Evolutionary conservation across 2,888 invertebrate genomes (phyloP).

Genomic region (Hydropsyche betteni): DNA sequence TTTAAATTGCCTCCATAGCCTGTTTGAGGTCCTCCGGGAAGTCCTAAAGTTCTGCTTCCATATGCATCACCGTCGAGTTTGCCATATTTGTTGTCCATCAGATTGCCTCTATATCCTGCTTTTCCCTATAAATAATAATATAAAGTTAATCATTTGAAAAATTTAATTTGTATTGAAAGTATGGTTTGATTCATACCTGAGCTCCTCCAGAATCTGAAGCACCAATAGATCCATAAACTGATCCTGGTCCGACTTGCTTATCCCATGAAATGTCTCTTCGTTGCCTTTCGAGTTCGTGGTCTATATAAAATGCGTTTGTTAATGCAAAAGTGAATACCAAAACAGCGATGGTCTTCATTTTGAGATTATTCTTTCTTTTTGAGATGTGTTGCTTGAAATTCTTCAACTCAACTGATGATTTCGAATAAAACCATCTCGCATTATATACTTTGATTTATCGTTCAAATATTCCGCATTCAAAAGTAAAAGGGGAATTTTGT

Average conservation of each 20-base stretch:
- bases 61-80: not conserved
- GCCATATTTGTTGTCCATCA: conserved; percentile 10
- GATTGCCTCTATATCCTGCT: not conserved
- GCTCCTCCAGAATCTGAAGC: conserved; percentile 8
- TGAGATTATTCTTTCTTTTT: too few relatives aligned
- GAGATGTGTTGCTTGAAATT: too few relatives aligned
- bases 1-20: not conserved
- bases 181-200: not conserved
- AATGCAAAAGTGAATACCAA: not conserved
- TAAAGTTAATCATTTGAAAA: not conserved
- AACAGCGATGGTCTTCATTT: not conserved
- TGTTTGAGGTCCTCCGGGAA: conserved; percentile 9
- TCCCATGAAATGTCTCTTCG: not conserved
- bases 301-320: not conserved
- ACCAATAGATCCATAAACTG: not conserved
- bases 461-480: too few relatives aligned
- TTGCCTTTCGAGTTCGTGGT: not conserved
- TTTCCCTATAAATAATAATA: not conserved
- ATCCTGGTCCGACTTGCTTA: not conserved
- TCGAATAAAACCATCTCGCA: too few relatives aligned
- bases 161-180: not conserved
- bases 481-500: too few relatives aligned
- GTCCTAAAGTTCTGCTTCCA: not conserved
- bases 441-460: too few relatives aligned
- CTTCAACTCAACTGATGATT: too few relatives aligned